Evolutionary conservation across 2,797 vertebrate species (phyloP), one percentile per base, ranked within the genome.

Genomic region (Lemur catta): DNA sequence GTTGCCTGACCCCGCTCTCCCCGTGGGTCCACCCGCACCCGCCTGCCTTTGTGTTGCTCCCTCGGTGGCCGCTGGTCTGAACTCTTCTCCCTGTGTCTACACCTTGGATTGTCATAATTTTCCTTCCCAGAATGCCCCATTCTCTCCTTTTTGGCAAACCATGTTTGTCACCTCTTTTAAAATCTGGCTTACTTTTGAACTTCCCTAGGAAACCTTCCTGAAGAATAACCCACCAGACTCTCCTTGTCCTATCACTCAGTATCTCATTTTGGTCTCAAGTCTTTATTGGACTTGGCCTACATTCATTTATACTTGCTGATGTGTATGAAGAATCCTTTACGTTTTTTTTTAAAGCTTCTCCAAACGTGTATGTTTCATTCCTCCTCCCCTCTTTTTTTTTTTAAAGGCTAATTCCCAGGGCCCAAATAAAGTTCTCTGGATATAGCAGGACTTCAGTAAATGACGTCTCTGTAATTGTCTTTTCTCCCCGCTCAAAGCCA

Each of bases 341-440:
- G 30, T 63, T 63, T 61, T 84, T 84, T 92, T 92, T 61, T 59
- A 69, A 94, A 91, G 72, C 20, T 38, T 93, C 92, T 95, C 63
- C 52, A 89, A 84, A 76, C 30, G 1, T 35, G 1, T 82, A 4
- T 78, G 20, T 92, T 75, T 93, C 46, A 38, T 89, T 33, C 7
- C 6, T 24, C 15, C 2, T 24, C 30, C 50, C 13, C 33, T n/a
- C 63, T 65, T 65, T 55, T 28, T 59, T 69, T 41, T 74, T 78
- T 59, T 57, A 67, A 12, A 84, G 88, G 7, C 2, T 38, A 61
- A 96, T 95, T 81, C 46, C 46, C 84, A 59, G 7, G 63, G 61
- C 33, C 61, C 67, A 88, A 84, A 69, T 90, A 46, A 84, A 89
- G 33, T 85, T 4, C 22, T 71, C 18, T 55, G 43, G 52, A 9